These are phyloP conservation scores for Aphelinus certus DNA, from an alignment of 1,140 invertebrate species.

Conservation along the genomic window DNA sequence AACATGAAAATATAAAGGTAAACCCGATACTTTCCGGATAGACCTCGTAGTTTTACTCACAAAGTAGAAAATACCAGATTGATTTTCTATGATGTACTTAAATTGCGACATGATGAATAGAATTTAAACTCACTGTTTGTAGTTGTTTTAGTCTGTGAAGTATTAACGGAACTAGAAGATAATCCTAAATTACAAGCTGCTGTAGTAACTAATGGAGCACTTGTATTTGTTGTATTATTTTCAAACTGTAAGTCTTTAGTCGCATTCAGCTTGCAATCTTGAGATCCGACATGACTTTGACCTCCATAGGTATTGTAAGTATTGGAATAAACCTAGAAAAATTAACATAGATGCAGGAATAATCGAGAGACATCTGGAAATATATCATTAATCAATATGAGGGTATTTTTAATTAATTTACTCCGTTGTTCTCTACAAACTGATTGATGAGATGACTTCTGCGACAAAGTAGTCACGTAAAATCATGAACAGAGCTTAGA, in stretches of 20 bases:
- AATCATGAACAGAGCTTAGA: too few species aligned
- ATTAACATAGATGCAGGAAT: neutral
- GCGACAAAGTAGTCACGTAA: too few species aligned
- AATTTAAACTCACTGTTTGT: conserved; percentile 56
- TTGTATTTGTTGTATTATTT: conserved; percentile 64
- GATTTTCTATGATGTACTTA: neutral
- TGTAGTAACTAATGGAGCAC: conserved; percentile 64
- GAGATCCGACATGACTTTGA: conserved; percentile 57
- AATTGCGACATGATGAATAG: too few species aligned
- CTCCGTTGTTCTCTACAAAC: too few species aligned
- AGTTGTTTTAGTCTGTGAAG: conserved; percentile 64
- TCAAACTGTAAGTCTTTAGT: conserved; percentile 69
- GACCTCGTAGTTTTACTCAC: neutral
- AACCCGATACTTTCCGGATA: too few species aligned
- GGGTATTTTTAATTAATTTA: too few species aligned
- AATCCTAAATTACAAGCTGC: conserved; percentile 66
- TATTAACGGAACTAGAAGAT: conserved; percentile 62
- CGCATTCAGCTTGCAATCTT: conserved; percentile 64
- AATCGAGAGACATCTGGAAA: too few species aligned
- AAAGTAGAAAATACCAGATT: neutral
- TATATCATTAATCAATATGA: too few species aligned
- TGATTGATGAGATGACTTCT: too few species aligned
- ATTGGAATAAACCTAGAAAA: conserved; percentile 57
- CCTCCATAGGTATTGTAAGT: conserved; percentile 58
- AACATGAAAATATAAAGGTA: too few species aligned